Evolutionary conservation across 2,797 vertebrate species (phyloP).

Genomic region (Pseudochromis fuscus): DNA sequence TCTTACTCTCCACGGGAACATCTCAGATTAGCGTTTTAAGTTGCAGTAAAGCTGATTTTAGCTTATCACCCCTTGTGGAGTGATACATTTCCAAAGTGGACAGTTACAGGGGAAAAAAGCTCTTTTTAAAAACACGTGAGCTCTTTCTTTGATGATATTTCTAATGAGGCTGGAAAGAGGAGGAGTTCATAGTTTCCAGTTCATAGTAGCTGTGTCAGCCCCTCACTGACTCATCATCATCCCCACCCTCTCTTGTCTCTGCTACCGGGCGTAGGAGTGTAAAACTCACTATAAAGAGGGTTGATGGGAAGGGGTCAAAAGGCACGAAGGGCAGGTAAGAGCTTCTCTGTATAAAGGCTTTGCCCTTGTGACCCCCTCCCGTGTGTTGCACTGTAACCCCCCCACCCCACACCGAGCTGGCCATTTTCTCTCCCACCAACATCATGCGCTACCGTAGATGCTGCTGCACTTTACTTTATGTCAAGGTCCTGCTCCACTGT

Average conservation of each 20-base stretch:
- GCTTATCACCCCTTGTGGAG: conserved; percentile 1
- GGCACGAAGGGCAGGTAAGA: conserved; percentile 89
- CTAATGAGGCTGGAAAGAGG: conserved; percentile 39
- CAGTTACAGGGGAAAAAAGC: conserved; percentile 3
- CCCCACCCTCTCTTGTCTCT: conserved; percentile 87
- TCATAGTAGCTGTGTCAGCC: conserved; percentile 38
- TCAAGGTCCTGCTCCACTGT: conserved; percentile 6
- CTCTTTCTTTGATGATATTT: conserved; percentile 33
- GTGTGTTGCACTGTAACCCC: conserved; percentile 67
- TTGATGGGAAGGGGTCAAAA: conserved; percentile 91
- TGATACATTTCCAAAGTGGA: conserved; percentile 7
- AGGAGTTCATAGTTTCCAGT: conserved; percentile 40
- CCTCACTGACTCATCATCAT: conserved; percentile 65
- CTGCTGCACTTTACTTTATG: conserved; percentile 75
- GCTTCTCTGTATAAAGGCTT: conserved; percentile 80
- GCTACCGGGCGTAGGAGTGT: conserved; percentile 89
- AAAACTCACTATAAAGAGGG: conserved; percentile 92
- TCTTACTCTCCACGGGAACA: background rate
- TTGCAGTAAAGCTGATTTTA: background rate
- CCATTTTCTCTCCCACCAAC: conserved; percentile 55
- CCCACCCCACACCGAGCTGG: conserved; percentile 29
- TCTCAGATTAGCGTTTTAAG: background rate
- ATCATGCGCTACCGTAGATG: conserved; percentile 53
- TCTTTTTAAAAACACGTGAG: conserved; percentile 20
- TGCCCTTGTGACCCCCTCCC: conserved; percentile 69